Conservation (phyloP, 2,888 invertebrate genomes). For the Eubasilissa splendida region DNA sequence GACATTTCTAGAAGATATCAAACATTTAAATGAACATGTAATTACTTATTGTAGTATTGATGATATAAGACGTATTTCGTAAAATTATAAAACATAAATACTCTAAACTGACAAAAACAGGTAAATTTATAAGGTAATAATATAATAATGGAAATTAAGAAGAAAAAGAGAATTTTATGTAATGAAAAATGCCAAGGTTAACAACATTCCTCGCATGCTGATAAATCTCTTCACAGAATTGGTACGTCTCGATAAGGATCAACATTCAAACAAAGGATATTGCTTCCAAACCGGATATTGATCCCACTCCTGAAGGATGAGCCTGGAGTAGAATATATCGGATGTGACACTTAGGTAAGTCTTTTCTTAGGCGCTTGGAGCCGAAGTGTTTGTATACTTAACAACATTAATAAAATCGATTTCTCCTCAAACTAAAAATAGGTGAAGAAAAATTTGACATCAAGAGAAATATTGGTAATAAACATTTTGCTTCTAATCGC, state of each 20-base stretch:
- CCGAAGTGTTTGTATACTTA: too few relatives aligned
- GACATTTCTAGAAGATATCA: too few relatives aligned
- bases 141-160: background rate
- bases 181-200: slow-evolving; percentile 40
- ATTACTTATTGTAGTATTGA: background rate
- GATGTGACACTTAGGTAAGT: slow-evolving; percentile 41
- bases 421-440: too few relatives aligned
- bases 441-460: background rate
- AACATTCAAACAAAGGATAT: slow-evolving; percentile 54
- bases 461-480: too few relatives aligned
- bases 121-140: background rate
- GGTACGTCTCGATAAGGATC: slow-evolving; percentile 44
- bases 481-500: too few relatives aligned
- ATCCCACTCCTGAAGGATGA: slow-evolving; percentile 46
- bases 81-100: too few relatives aligned
- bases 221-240: slow-evolving; percentile 43
- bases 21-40: too few relatives aligned
- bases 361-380: background rate
- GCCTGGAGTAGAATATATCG: slow-evolving; percentile 45
- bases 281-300: slow-evolving; percentile 52
- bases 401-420: too few relatives aligned
- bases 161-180: slow-evolving; percentile 3
- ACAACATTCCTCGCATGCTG: slow-evolving; percentile 28
- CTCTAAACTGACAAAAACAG: background rate
- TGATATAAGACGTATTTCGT: background rate